Conservation (phyloP, 1,140 invertebrate genomes). For the Heliconius hermathena region DNA sequence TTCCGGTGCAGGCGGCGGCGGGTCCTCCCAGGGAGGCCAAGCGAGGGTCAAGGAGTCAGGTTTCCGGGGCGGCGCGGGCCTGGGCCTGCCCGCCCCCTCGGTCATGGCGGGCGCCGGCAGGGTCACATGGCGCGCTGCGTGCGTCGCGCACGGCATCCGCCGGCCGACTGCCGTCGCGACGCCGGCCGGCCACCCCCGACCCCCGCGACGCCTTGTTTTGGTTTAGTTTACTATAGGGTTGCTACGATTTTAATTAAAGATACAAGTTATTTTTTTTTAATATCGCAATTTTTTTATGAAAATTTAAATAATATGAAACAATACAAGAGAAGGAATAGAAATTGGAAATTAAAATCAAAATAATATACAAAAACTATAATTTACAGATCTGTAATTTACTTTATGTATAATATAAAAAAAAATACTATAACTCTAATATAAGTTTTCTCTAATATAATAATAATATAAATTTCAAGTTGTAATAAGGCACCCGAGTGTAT, state of each 20-base stretch:
- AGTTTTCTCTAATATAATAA: neutral
- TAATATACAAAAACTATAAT: neutral
- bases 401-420: no score
- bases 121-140: slow-evolving; percentile 62
- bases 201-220: slow-evolving; percentile 45
- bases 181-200: slow-evolving; percentile 41
- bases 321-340: neutral
- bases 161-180: slow-evolving; percentile 66
- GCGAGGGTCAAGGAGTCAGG: slow-evolving; percentile 68
- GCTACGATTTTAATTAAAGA: neutral
- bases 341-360: neutral
- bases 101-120: slow-evolving; percentile 67
- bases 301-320: neutral
- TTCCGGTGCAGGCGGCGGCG: slow-evolving; percentile 73
- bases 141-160: slow-evolving; percentile 66
- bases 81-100: slow-evolving; percentile 71
- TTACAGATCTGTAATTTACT: neutral
- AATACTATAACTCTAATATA: neutral
- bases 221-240: slow-evolving; percentile 20
- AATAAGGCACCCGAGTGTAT: neutral
- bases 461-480: neutral
- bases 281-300: no score
- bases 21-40: slow-evolving; percentile 72
- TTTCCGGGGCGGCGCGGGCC: slow-evolving; percentile 77
- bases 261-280: neutral